These are phyloP conservation scores for Laodelphax striatellus DNA, from an alignment of 1,140 invertebrate species.

Conservation along the genomic window DNA sequence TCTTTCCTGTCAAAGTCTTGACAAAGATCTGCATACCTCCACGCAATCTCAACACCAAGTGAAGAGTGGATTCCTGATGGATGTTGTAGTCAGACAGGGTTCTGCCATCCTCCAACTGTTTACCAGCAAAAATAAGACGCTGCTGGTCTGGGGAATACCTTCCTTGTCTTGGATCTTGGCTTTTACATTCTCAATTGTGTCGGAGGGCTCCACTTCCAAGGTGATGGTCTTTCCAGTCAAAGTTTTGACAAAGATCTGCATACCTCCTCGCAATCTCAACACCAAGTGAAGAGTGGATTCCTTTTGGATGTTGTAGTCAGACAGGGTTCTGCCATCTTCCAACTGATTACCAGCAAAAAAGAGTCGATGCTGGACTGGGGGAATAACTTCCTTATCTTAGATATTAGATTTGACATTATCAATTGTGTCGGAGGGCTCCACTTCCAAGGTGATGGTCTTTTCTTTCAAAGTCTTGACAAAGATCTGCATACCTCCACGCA, in stretches of 20 bases:
- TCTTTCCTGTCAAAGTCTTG: conserved; percentile 76
- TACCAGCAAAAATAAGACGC: conserved; percentile 50
- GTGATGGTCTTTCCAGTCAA: conserved; percentile 63
- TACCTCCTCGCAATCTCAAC: conserved; percentile 65
- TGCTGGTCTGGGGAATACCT: conserved; percentile 51
- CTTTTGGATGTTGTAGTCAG: conserved; percentile 60
- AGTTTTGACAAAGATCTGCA: conserved; percentile 62
- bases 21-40: conserved; percentile 71
- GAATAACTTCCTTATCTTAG: conserved; percentile 58
- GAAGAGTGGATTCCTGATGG: conserved; percentile 51
- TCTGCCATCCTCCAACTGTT: conserved; percentile 55
- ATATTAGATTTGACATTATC: conserved; percentile 71
- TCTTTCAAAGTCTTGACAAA: conserved; percentile 86
- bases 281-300: conserved; percentile 62
- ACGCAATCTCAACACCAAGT: conserved; percentile 50
- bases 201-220: conserved; percentile 58
- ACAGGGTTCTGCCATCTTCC: conserved; percentile 69
- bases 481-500: conserved; percentile 95
- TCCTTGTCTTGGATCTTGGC: conserved; percentile 52
- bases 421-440: conserved; percentile 60
- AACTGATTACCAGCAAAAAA: conserved; percentile 63
- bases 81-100: conserved; percentile 56
- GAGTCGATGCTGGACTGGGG: conserved; percentile 47
- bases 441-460: conserved; percentile 75
- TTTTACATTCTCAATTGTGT: conserved; percentile 66